These are phyloP conservation scores for Euzetes globulus DNA, from an alignment of 2,888 invertebrate genomes.

Conservation along the genomic window DNA sequence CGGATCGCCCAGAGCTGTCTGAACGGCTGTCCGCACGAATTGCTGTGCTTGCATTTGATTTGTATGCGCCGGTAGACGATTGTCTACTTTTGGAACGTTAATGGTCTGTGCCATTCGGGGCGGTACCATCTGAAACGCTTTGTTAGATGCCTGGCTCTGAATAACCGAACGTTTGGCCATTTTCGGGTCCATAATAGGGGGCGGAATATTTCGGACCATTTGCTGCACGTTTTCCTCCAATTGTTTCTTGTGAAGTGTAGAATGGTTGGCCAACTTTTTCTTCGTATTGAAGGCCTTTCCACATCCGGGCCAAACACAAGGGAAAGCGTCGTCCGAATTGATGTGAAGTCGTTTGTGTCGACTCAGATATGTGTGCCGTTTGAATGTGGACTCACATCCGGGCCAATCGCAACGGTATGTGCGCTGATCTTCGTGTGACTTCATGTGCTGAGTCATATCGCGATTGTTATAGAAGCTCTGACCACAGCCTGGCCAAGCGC, in stretches of 20 bases:
- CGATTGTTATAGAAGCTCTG: not conserved
- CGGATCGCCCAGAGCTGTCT: no score
- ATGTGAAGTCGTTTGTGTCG: not conserved
- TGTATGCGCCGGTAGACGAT: no score
- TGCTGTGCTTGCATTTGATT: no score
- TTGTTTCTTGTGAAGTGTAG: not conserved
- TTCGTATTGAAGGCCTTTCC: not conserved
- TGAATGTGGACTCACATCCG: not conserved
- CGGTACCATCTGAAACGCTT: no score
- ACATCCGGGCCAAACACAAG: not conserved
- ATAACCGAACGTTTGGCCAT: no score
- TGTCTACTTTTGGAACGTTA: no score
- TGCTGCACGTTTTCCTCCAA: no score
- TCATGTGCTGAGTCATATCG: not conserved
- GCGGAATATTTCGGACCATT: no score
- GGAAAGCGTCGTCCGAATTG: not conserved
- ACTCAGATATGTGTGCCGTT: not conserved
- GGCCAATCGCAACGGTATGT: not conserved
- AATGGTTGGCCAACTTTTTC: not conserved
- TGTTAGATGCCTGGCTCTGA: no score
- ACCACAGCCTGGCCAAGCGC: not conserved
- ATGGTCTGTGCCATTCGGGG: no score
- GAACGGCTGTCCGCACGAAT: no score
- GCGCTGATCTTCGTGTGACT: not conserved
- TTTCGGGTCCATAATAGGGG: no score